These are phyloP conservation scores for Odocoileus hemionus DNA, from an alignment of 2,113 vertebrate genomes.

Conservation along the genomic window DNA sequence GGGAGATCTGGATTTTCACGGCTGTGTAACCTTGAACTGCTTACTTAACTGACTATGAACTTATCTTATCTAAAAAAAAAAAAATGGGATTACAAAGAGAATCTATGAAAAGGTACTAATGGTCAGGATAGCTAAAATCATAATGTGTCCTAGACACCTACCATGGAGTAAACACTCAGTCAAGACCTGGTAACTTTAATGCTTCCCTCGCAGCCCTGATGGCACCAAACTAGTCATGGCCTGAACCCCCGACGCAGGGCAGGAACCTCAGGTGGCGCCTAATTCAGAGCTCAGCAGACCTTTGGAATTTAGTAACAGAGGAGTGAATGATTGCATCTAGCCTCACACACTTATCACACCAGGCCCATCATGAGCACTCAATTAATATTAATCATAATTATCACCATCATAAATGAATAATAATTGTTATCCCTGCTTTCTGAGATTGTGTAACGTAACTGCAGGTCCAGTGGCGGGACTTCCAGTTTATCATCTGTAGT, in stretches of 20 bases:
- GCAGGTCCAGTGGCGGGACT: background rate
- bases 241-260: background rate
- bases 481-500: background rate
- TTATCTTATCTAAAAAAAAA: background rate
- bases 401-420: background rate
- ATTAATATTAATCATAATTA: background rate
- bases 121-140: background rate
- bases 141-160: too few species aligned
- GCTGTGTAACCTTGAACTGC: background rate
- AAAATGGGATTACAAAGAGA: background rate
- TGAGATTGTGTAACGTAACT: background rate
- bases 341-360: background rate
- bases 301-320: background rate
- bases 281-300: background rate
- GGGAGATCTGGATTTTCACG: background rate
- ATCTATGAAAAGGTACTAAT: background rate
- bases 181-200: accelerated
- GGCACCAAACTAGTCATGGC: background rate
- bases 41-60: background rate
- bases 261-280: accelerated
- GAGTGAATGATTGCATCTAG: background rate
- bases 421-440: background rate
- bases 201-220: background rate
- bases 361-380: background rate
- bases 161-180: background rate